phyloP scores from a whole-genome alignment of 2,113 vertebrate genomes.

The Centropus bengalensis region DNA sequence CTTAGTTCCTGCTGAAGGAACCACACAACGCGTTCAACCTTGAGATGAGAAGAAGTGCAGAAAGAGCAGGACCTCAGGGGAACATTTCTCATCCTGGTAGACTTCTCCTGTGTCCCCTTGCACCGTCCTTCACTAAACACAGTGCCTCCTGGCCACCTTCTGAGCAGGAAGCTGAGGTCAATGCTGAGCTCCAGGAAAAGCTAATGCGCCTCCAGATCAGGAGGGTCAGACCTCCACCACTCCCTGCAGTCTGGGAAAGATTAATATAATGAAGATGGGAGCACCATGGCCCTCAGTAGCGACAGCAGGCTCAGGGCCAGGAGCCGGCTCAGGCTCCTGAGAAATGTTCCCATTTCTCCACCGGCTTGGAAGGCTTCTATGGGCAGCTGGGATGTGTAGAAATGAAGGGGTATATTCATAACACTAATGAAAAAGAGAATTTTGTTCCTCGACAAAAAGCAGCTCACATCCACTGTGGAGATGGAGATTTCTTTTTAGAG shows the following conservation, averaged over 20 bases:
- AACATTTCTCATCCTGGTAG: neutral
- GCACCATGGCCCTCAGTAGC: neutral
- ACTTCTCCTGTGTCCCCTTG: neutral
- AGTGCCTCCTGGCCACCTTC: neutral
- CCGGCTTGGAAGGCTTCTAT: neutral
- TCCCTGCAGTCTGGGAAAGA: neutral
- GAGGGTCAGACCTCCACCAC: neutral
- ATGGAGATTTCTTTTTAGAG: neutral
- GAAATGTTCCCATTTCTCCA: neutral
- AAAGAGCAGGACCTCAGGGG: neutral
- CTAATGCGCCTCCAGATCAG: neutral
- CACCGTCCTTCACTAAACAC: neutral
- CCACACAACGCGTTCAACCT: neutral
- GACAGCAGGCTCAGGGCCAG: rapidly evolving
- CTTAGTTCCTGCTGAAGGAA: neutral
- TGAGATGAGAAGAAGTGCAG: neutral
- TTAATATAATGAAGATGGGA: neutral
- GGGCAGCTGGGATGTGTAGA: neutral
- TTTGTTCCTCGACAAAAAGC: neutral
- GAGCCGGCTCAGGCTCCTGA: neutral
- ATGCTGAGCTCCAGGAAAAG: neutral
- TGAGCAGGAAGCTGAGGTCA: neutral
- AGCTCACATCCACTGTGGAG: neutral
- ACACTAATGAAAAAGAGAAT: neutral
- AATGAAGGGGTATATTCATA: neutral